Conservation (phyloP, 1,140 invertebrate species). For the Cephus cinctus region DNA sequence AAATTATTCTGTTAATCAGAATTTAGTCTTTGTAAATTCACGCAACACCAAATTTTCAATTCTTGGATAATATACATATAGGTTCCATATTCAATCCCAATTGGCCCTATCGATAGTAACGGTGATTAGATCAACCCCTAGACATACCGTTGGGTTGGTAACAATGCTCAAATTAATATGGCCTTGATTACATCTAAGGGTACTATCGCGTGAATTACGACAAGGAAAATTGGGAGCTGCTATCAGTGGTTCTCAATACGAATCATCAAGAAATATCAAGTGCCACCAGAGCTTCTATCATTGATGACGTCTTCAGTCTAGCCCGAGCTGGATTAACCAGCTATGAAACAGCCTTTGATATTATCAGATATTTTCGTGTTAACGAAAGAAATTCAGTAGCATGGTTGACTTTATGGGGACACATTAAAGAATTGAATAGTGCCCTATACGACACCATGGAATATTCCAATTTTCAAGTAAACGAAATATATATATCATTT, state of each 20-base stretch:
- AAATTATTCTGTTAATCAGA: too few relatives aligned
- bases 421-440: constrained; percentile 52
- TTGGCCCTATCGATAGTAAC: too few relatives aligned
- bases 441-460: constrained; percentile 32
- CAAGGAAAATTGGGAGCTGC: constrained; percentile 59
- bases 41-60: too few relatives aligned
- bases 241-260: constrained; percentile 51
- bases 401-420: constrained; percentile 58
- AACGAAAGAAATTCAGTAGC: constrained; percentile 62
- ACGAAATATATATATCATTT: constrained; percentile 3
- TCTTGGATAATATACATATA: too few relatives aligned
- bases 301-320: constrained; percentile 59
- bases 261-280: constrained; percentile 56
- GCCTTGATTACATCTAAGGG: constrained; percentile 41
- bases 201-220: constrained; percentile 69
- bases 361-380: constrained; percentile 62
- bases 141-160: too few relatives aligned
- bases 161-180: too few relatives aligned
- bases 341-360: constrained; percentile 61
- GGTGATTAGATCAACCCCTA: too few relatives aligned
- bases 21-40: too few relatives aligned
- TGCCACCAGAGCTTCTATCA: constrained; percentile 59
- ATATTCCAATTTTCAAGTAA: constrained; percentile 38
- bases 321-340: constrained; percentile 58
- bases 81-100: too few relatives aligned